Conservation (phyloP, 1,140 invertebrate species). For the Drosophila sp. region DNA sequence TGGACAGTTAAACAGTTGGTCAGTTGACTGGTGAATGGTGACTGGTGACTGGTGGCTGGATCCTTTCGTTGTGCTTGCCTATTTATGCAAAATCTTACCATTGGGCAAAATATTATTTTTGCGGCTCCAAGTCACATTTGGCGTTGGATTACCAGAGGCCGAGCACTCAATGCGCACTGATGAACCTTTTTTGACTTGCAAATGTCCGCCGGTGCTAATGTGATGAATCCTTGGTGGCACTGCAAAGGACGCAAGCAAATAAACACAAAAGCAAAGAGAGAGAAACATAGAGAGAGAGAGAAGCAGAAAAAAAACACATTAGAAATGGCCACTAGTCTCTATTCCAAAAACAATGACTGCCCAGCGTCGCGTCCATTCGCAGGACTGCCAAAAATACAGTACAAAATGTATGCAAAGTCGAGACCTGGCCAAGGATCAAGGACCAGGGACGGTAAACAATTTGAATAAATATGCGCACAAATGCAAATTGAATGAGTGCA, state of each 20-base stretch:
- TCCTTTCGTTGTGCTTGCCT: constrained; percentile 42
- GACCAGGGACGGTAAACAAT: constrained; percentile 68
- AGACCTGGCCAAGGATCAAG: constrained; percentile 46
- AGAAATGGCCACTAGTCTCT: constrained; percentile 57
- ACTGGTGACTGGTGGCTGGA: constrained; percentile 17
- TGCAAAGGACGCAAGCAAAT: constrained; percentile 69
- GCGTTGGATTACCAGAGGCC: constrained; percentile 88
- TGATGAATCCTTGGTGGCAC: constrained; percentile 87
- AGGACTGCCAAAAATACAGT: constrained; percentile 13
- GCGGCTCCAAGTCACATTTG: constrained; percentile 88
- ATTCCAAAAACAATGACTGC: constrained; percentile 34
- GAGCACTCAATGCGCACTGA: constrained; percentile 88
- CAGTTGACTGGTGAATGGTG: constrained; percentile 12
- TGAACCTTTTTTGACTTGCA: constrained; percentile 88
- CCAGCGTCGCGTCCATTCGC: constrained; percentile 17
- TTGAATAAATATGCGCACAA: constrained; percentile 82
- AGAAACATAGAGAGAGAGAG: neutral
- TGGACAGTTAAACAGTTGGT: constrained; percentile 13
- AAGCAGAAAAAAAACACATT: constrained; percentile 62
- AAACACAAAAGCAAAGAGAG: constrained; percentile 37
- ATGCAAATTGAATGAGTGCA: constrained; percentile 79
- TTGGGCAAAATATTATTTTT: constrained; percentile 88
- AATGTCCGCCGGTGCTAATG: constrained; percentile 86
- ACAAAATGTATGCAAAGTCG: constrained; percentile 76
- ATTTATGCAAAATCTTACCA: constrained; percentile 85